phyloP scores from a whole-genome alignment of 2,797 vertebrate species.

The Tragelaphus oryx region DNA sequence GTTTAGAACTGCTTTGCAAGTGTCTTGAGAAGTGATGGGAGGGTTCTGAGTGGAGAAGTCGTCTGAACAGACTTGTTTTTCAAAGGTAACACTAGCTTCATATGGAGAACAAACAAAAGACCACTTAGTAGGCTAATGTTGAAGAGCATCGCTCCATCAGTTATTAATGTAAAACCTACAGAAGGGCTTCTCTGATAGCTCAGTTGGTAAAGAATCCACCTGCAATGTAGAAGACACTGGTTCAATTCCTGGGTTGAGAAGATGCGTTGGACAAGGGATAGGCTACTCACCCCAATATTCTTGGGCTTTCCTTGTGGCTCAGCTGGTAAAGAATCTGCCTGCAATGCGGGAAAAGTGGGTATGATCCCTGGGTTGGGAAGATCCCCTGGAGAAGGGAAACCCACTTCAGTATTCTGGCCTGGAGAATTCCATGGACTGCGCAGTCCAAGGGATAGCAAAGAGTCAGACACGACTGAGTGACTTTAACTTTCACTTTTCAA shows the following conservation, averaged over 20 bases:
- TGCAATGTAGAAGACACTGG: background rate
- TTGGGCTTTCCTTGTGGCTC: background rate
- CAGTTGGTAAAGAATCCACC: background rate
- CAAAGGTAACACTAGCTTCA: background rate
- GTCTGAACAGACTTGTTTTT: background rate
- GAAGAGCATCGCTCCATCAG: background rate
- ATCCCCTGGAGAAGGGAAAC: background rate
- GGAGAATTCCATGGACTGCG: background rate
- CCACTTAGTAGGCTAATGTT: background rate
- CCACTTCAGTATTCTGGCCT: background rate
- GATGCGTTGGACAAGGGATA: background rate
- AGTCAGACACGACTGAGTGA: background rate
- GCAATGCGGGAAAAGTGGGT: rapidly evolving
- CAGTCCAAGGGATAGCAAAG: background rate
- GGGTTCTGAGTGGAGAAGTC: background rate
- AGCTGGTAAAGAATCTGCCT: background rate
- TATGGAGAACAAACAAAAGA: background rate
- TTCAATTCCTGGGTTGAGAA: background rate
- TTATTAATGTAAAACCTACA: background rate
- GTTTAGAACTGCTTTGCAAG: background rate
- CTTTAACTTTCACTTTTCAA: background rate
- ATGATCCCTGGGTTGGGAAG: background rate
- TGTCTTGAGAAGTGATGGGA: background rate
- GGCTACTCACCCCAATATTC: background rate
- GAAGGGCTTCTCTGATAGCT: background rate